These are phyloP conservation scores for Plemyria rubiginata DNA, from an alignment of 2,888 invertebrate genomes.

Conservation along the genomic window DNA sequence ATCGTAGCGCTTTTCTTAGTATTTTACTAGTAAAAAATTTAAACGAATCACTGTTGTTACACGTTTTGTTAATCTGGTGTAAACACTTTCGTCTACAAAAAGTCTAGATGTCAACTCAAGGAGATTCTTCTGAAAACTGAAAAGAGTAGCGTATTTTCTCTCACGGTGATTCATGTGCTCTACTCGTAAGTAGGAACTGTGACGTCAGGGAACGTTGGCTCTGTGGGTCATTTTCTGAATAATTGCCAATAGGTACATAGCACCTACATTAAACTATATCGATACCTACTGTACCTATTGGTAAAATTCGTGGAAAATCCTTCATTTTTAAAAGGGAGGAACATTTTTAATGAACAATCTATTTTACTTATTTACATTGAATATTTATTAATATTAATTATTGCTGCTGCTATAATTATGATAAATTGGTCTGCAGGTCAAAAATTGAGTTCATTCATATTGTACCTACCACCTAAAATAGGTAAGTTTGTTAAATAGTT, in stretches of 20 bases:
- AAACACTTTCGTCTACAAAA: not conserved
- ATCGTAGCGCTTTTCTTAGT: conserved; percentile 27
- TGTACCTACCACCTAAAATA: too few relatives aligned
- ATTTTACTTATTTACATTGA: too few relatives aligned
- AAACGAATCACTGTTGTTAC: not conserved
- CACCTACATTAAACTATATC: conserved; percentile 10
- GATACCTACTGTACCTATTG: not conserved
- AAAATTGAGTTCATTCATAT: too few relatives aligned
- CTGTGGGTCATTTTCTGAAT: conserved; percentile 38
- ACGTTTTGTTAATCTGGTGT: not conserved
- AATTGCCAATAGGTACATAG: conserved; percentile 34
- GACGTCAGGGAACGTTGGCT: conserved; percentile 34
- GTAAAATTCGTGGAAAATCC: too few relatives aligned
- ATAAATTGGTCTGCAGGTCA: too few relatives aligned
- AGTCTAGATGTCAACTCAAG: conserved; percentile 27
- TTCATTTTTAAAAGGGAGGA: not conserved
- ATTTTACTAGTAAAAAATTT: not conserved
- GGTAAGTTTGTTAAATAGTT: too few relatives aligned
- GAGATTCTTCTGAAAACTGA: conserved; percentile 37
- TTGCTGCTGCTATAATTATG: too few relatives aligned
- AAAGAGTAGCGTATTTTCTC: conserved; percentile 39
- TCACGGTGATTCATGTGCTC: conserved; percentile 35
- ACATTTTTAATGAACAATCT: not conserved
- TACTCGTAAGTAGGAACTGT: conserved; percentile 32
- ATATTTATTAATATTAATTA: too few relatives aligned